A percentile compares a stretch with the other conserved stretches of the same genome.
Evolutionary conservation across 2,888 invertebrate genomes (phyloP).

Genomic region (Hedya salicella): DNA sequence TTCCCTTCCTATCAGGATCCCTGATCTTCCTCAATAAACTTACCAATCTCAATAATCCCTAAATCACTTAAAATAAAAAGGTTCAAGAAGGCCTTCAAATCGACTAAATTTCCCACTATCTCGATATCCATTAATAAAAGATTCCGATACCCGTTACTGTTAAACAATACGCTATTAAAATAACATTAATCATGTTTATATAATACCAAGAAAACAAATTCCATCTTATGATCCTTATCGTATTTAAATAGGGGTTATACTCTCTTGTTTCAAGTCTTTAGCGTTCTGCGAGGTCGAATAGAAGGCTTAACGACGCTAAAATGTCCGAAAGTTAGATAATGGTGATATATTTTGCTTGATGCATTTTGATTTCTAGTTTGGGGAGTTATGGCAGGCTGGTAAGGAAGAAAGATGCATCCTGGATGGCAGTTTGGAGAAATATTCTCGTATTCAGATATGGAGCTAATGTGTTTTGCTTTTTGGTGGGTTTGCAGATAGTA

Average conservation of each 20-base stretch:
- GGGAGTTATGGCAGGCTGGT: conserved; percentile 27
- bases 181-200: conserved; percentile 64
- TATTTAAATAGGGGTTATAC: neutral
- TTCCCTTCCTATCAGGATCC: too few relatives aligned
- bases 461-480: neutral
- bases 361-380: conserved; percentile 31
- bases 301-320: conserved; percentile 45
- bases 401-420: conserved; percentile 34
- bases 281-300: conserved; percentile 20
- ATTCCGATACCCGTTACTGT: conserved; percentile 44
- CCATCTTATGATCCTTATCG: neutral
- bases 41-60: conserved; percentile 1
- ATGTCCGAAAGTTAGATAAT: conserved; percentile 47
- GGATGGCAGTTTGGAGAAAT: neutral
- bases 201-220: conserved; percentile 5
- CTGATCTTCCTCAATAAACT: neutral
- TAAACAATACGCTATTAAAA: conserved; percentile 70
- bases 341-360: conserved; percentile 36
- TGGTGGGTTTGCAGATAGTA: neutral
- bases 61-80: conserved; percentile 19
- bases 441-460: neutral
- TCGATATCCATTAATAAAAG: conserved; percentile 50
- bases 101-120: conserved; percentile 42
- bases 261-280: conserved; percentile 42
- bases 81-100: conserved; percentile 17